A percentile compares a stretch with the other conserved stretches of the same genome.
phyloP scores from a whole-genome alignment of 2,888 invertebrate species.

The Habroteleia sp. region DNA sequence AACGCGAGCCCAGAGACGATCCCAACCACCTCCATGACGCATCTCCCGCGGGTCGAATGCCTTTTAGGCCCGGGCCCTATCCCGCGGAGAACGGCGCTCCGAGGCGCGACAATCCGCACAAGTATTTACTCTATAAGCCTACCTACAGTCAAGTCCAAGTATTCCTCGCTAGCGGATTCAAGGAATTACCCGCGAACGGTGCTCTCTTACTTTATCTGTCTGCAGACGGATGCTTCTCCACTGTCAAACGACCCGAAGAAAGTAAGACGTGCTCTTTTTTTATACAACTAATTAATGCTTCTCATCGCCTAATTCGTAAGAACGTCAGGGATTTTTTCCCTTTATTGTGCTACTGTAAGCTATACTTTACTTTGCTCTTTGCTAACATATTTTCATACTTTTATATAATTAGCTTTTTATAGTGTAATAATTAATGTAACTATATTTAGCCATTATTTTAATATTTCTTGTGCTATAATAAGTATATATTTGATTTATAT shows the following conservation, averaged over 20 bases:
- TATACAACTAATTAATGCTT: neutral
- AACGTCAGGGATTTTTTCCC: too few relatives aligned
- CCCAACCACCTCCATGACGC: slow-evolving; percentile 87
- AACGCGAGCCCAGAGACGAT: slow-evolving; percentile 94
- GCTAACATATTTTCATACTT: too few relatives aligned
- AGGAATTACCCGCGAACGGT: slow-evolving; percentile 95
- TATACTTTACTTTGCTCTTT: too few relatives aligned
- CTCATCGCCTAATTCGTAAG: too few relatives aligned
- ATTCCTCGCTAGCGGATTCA: slow-evolving; percentile 95
- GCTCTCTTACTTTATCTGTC: slow-evolving; percentile 95
- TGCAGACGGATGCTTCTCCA: slow-evolving; percentile 93
- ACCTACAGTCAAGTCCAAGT: slow-evolving; percentile 96
- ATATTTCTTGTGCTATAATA: too few relatives aligned
- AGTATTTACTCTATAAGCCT: slow-evolving; percentile 97
- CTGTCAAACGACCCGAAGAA: slow-evolving; percentile 93
- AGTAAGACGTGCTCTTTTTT: slow-evolving; percentile 83
- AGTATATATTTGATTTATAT: too few relatives aligned
- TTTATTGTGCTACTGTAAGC: too few relatives aligned
- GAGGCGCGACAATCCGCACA: slow-evolving; percentile 95
- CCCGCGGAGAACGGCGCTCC: slow-evolving; percentile 87
- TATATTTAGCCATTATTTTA: too few relatives aligned
- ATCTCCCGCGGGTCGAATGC: slow-evolving; percentile 86
- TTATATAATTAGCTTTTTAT: too few relatives aligned
- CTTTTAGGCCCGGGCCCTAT: slow-evolving; percentile 83
- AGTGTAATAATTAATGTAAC: too few relatives aligned